Percentiles rank a stretch among this genome's conserved stretches.
These are phyloP conservation scores for Triops longicaudatus DNA, from an alignment of 1,140 invertebrate species.

Conservation along the genomic window DNA sequence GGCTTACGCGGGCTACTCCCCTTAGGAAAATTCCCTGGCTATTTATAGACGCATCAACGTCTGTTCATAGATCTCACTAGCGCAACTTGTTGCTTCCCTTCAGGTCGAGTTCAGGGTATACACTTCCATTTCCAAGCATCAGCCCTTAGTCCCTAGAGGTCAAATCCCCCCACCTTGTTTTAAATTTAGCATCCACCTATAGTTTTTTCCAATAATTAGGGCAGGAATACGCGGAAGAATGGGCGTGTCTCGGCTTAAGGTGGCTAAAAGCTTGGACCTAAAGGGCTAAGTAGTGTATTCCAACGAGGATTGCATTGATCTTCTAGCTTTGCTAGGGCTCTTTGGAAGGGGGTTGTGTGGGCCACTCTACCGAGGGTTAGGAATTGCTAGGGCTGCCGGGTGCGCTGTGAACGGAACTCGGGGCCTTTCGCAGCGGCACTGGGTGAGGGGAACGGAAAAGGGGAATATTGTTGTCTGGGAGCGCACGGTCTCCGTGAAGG, in stretches of 20 bases:
- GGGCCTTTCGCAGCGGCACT: neutral
- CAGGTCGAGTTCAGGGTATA: neutral
- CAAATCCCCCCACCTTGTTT: neutral
- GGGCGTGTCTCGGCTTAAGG: neutral
- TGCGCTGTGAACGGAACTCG: neutral
- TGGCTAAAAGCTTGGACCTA: neutral
- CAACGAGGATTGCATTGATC: neutral
- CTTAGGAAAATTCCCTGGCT: too few species aligned
- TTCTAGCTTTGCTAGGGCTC: neutral
- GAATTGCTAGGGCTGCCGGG: neutral
- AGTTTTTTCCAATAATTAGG: neutral
- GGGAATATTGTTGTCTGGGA: neutral
- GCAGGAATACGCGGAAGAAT: neutral
- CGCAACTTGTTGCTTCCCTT: neutral
- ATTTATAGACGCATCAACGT: too few species aligned
- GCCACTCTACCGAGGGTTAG: neutral
- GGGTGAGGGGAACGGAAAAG: neutral
- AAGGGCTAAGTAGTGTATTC: neutral
- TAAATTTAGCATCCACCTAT: neutral
- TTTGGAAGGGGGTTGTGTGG: too few species aligned
- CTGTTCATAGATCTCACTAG: too few species aligned
- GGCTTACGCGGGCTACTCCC: too few species aligned
- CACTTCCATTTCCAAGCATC: neutral
- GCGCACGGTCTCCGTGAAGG: neutral
- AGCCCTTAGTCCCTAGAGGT: neutral